These are phyloP conservation scores for Drosophila ogumai DNA, from an alignment of 1,140 invertebrate genomes.

Conservation along the genomic window DNA sequence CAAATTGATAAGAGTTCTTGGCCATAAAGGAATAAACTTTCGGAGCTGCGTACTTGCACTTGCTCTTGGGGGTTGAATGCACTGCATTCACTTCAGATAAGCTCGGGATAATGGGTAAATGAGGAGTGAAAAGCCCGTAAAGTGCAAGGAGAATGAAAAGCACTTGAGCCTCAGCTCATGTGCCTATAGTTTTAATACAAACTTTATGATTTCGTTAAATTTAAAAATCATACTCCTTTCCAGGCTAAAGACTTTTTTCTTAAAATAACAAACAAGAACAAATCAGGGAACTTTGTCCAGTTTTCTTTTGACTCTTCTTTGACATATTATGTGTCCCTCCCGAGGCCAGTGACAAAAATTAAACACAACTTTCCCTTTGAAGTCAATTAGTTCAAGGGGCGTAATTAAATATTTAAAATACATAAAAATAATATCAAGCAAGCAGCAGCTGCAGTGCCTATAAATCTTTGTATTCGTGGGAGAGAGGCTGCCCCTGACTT, in stretches of 20 bases:
- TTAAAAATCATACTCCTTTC: neutral
- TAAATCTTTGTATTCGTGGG: slow-evolving; percentile 27
- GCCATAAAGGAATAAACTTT: slow-evolving; percentile 23
- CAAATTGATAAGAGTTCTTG: slow-evolving; percentile 26
- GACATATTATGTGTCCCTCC: neutral
- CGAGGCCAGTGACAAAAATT: neutral
- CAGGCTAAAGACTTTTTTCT: neutral
- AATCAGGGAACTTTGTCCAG: neutral
- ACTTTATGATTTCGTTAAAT: neutral
- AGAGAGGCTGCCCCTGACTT: slow-evolving; percentile 56
- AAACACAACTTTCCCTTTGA: slow-evolving; percentile 26
- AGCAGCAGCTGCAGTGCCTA: slow-evolving; percentile 4
- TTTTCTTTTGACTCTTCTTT: neutral
- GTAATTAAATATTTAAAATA: slow-evolving; percentile 24
- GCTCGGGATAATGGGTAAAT: slow-evolving; percentile 30
- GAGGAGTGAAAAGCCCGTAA: neutral
- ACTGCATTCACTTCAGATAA: slow-evolving; percentile 19
- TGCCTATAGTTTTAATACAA: neutral
- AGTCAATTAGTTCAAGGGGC: neutral
- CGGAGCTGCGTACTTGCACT: slow-evolving; percentile 25
- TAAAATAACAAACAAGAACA: slow-evolving; percentile 22
- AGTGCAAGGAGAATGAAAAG: neutral
- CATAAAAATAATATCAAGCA: neutral
- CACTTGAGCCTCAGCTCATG: neutral
- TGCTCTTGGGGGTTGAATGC: slow-evolving; percentile 38